phyloP scores from a whole-genome alignment of 2,888 invertebrate genomes.

The Lycocerus yunnanus region DNA sequence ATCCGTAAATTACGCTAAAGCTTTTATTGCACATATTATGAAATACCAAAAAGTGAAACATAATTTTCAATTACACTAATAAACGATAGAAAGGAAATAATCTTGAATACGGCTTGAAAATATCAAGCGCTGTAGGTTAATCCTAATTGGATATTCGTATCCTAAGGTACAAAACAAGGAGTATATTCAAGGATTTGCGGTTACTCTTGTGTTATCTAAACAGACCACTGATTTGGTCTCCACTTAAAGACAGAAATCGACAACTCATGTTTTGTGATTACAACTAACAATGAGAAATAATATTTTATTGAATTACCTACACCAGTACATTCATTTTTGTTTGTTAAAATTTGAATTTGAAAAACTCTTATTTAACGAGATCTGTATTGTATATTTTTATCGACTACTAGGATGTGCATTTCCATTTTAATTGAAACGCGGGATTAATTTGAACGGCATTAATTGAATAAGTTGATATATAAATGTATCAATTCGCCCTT shows the following conservation, averaged over 20 bases:
- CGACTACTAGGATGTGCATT: slow-evolving; percentile 14
- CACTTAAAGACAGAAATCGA: slow-evolving; percentile 9
- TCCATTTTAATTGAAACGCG: slow-evolving; percentile 31
- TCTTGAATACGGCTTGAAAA: not conserved
- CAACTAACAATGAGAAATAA: slow-evolving; percentile 9
- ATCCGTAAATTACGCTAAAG: no score
- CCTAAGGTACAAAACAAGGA: slow-evolving; percentile 19
- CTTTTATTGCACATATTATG: no score
- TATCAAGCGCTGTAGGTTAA: slow-evolving; percentile 20
- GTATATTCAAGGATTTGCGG: slow-evolving; percentile 18
- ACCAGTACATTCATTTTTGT: not conserved
- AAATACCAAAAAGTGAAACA: no score
- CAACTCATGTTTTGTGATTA: slow-evolving; percentile 7
- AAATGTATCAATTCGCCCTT: slow-evolving; percentile 22
- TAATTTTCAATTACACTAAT: no score
- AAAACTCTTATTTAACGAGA: not conserved
- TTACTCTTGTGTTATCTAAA: slow-evolving; percentile 30
- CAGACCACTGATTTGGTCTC: slow-evolving; percentile 20
- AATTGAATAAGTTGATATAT: slow-evolving; percentile 28
- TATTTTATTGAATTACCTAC: not conserved
- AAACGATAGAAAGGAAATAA: not conserved
- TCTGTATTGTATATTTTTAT: slow-evolving; percentile 12
- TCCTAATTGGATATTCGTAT: slow-evolving; percentile 33
- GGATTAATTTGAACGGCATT: slow-evolving; percentile 27
- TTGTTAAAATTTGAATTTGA: not conserved